These are phyloP conservation scores for Python bivittatus DNA, from an alignment of 2,113 vertebrate species.

Conservation along the genomic window DNA sequence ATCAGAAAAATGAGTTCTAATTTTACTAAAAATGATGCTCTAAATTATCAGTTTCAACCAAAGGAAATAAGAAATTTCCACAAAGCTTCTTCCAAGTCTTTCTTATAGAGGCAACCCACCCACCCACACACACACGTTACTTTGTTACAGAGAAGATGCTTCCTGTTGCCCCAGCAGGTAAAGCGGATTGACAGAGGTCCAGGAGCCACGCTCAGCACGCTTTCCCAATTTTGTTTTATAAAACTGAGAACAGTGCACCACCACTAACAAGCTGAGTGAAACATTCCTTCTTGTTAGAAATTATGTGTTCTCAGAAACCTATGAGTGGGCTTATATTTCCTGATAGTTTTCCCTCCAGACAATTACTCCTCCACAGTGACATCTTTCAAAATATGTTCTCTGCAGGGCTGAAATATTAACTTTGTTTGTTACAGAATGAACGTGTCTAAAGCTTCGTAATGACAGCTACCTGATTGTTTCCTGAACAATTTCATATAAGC, in stretches of 20 bases:
- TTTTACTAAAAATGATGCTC: not conserved
- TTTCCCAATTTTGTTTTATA: not conserved
- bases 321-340: not conserved
- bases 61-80: constrained; percentile 33
- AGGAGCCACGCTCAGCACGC: not conserved
- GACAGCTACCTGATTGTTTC: not conserved
- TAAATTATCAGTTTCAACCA: constrained; percentile 1
- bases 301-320: not conserved
- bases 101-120: not conserved
- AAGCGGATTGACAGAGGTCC: not conserved
- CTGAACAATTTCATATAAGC: not conserved
- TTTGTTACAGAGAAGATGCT: not conserved
- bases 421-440: not conserved
- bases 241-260: rapidly evolving
- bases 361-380: not conserved
- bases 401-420: not conserved
- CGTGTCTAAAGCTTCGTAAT: not conserved
- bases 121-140: not conserved
- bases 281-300: not conserved
- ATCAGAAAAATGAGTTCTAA: not conserved
- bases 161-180: not conserved
- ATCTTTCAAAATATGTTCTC: not conserved
- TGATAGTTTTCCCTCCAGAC: constrained; percentile 5
- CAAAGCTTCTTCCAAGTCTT: not conserved
- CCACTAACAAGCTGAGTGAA: not conserved